Conservation (phyloP, 2,797 vertebrate genomes). For the Cygnus olor region DNA sequence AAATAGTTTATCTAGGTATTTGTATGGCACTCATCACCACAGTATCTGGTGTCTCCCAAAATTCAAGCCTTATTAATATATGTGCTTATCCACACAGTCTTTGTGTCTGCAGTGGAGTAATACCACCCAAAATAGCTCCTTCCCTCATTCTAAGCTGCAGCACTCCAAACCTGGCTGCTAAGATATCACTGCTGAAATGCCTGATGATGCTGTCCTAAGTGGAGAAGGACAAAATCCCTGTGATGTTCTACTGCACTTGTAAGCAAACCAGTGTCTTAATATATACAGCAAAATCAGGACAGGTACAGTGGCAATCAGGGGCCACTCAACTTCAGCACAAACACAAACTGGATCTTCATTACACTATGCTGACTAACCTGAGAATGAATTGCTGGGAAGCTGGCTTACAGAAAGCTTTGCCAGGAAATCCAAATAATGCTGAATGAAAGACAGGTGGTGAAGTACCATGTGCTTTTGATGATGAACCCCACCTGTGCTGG, state of each 20-base stretch:
- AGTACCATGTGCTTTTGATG: not conserved
- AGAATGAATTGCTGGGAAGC: not conserved
- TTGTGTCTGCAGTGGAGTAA: not conserved
- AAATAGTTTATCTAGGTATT: slow-evolving; percentile 11
- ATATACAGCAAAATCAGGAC: not conserved
- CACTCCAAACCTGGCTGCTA: not conserved
- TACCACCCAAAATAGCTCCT: slow-evolving; percentile 39
- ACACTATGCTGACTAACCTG: not conserved
- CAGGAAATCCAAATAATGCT: not conserved
- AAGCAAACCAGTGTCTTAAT: not conserved
- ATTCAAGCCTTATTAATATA: slow-evolving; percentile 17
- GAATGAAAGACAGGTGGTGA: not conserved
- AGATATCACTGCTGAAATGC: not conserved
- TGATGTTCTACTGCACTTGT: not conserved
- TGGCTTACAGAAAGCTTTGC: not conserved
- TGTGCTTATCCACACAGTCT: slow-evolving; percentile 6
- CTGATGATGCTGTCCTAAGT: not conserved
- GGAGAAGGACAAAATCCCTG: not conserved
- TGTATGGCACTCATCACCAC: not conserved
- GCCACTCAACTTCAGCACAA: not conserved
- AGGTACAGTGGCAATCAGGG: not conserved
- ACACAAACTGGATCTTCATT: not conserved
- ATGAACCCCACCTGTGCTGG: not conserved
- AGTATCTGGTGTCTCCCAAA: slow-evolving; percentile 44
- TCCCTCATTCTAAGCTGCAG: not conserved